Percentiles rank a stretch among this genome's conserved stretches.
These are phyloP conservation scores for Trididemnum nubilum DNA, from an alignment of 23 tunicate genomes.

Conservation along the genomic window DNA sequence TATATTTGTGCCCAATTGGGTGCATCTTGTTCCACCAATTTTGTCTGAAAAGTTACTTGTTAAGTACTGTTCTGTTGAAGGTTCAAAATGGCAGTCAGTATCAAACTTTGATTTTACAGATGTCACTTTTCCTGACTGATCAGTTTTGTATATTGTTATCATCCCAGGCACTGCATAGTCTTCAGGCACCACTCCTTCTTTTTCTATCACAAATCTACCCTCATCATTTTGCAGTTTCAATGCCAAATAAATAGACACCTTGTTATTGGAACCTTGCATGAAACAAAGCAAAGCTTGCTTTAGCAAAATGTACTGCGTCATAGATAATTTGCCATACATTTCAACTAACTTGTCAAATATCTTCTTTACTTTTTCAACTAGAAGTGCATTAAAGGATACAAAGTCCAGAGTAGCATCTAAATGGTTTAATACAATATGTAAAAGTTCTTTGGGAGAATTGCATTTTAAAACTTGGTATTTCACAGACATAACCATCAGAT, in stretches of 20 bases:
- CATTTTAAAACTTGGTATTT: conserved; percentile 65
- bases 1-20: conserved; percentile 64
- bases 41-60: conserved; percentile 20
- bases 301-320: conserved; percentile 45
- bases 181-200: conserved; percentile 48
- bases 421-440: conserved; percentile 76
- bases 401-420: conserved; percentile 59
- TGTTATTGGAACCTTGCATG: conserved; percentile 65
- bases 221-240: conserved; percentile 63
- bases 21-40: conserved; percentile 56
- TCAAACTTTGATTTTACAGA: conserved; percentile 19
- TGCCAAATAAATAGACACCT: conserved; percentile 72
- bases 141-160: conserved; percentile 9
- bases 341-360: conserved; percentile 39
- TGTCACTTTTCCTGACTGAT: neutral
- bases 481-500: conserved; percentile 91
- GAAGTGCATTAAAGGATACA: conserved; percentile 27
- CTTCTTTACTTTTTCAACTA: conserved; percentile 13
- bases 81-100: conserved; percentile 33
- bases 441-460: conserved; percentile 29
- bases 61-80: neutral
- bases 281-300: conserved; percentile 67
- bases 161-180: conserved; percentile 76
- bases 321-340: conserved; percentile 30
- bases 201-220: conserved; percentile 56